A percentile compares a stretch with the other conserved stretches of the same genome.
Evolutionary conservation across 2,797 vertebrate genomes (phyloP).

Genomic region (Enteromius argenteus): DNA sequence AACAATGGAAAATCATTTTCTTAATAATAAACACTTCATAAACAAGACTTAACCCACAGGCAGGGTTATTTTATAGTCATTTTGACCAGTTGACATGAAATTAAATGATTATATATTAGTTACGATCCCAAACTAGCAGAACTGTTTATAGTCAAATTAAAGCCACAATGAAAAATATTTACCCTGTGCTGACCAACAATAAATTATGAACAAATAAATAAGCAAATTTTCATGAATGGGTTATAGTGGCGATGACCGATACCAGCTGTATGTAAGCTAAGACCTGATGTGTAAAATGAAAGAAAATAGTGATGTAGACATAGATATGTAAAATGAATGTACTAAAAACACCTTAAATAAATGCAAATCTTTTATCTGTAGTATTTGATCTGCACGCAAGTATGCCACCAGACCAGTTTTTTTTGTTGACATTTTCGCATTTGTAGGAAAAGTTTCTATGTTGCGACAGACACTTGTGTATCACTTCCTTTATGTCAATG

Average conservation of each 20-base stretch:
- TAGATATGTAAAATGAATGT: not conserved
- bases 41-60: not conserved
- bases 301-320: not conserved
- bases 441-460: not conserved
- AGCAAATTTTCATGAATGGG: not conserved
- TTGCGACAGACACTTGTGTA: not conserved
- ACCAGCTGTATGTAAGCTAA: not conserved
- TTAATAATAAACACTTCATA: not conserved
- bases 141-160: not conserved
- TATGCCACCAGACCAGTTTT: constrained; percentile 13
- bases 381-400: not conserved
- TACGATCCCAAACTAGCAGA: not conserved
- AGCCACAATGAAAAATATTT: not conserved
- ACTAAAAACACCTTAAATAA: not conserved
- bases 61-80: not conserved
- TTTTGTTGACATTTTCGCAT: not conserved
- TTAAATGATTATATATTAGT: not conserved
- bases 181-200: not conserved
- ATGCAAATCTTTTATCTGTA: constrained; percentile 13
- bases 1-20: not conserved
- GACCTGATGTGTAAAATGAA: not conserved
- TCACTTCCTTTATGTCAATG: not conserved
- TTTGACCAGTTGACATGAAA: not conserved
- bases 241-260: not conserved
- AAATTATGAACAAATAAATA: not conserved